These are phyloP conservation scores for Rhagologus leucostigma DNA, from an alignment of 2,113 vertebrate genomes.

Conservation along the genomic window DNA sequence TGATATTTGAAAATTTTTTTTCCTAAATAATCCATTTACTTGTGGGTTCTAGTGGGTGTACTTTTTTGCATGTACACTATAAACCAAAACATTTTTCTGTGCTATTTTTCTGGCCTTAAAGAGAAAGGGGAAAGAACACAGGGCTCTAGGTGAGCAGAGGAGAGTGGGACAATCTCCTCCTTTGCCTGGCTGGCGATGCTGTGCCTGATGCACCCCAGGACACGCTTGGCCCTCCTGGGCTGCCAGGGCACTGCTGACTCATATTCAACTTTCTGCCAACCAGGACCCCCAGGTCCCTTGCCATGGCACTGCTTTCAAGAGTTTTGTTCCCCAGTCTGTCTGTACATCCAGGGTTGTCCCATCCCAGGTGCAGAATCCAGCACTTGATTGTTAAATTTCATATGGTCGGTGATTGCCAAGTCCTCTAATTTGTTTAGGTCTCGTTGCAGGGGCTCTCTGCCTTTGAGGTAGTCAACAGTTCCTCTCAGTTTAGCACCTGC, in stretches of 20 bases:
- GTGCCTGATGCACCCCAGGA: rapidly evolving
- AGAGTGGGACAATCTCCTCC: background rate
- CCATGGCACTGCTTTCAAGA: background rate
- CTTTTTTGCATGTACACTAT: background rate
- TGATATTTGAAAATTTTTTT: background rate
- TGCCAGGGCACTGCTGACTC: background rate
- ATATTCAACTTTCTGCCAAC: rapidly evolving
- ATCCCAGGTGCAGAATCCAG: background rate
- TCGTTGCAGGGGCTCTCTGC: rapidly evolving
- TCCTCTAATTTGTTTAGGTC: background rate
- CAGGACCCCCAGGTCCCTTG: too few relatives aligned
- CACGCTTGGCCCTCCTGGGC: rapidly evolving
- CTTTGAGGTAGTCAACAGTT: background rate
- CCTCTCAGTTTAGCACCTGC: background rate
- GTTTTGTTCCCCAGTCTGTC: background rate
- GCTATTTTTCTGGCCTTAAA: background rate
- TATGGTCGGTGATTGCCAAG: background rate
- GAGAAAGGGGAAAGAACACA: background rate
- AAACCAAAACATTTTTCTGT: background rate
- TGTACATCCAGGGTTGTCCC: background rate
- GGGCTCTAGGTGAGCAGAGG: background rate
- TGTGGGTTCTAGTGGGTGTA: background rate
- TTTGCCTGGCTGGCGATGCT: rapidly evolving
- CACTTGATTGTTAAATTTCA: background rate
- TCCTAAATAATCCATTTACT: background rate